Evolutionary conservation across 2,888 invertebrate genomes (phyloP).

Genomic region (Xestoiulus laeticollis): DNA sequence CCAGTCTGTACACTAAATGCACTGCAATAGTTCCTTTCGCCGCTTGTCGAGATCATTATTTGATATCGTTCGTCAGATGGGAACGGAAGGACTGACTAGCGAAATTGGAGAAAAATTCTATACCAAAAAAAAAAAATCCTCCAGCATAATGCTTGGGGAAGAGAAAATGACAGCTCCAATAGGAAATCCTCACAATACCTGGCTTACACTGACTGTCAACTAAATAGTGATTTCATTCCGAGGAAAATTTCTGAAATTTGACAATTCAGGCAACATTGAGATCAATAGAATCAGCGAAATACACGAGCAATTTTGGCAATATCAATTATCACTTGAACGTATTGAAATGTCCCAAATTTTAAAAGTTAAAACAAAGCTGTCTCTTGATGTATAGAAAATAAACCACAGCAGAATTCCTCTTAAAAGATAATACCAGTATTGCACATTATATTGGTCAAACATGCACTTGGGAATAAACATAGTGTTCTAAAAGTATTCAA

Average conservation of each 20-base stretch:
- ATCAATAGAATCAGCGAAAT: no score
- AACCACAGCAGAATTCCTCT: no score
- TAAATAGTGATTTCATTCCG: not conserved
- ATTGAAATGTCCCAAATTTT: no score
- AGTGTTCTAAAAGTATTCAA: no score
- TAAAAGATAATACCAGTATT: no score
- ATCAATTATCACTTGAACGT: no score
- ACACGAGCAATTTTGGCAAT: no score
- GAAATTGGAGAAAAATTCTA: conserved; percentile 26
- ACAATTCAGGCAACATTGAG: not conserved
- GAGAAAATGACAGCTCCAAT: conserved; percentile 19
- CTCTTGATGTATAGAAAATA: no score
- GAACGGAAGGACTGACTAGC: conserved; percentile 19
- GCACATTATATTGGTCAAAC: no score
- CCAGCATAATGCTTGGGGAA: not conserved
- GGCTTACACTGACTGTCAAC: not conserved
- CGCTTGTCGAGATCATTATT: not conserved
- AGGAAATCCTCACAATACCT: conserved; percentile 17
- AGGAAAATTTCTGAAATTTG: not conserved
- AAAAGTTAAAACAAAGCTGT: no score
- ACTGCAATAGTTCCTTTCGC: conserved; percentile 26
- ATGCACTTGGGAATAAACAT: no score
- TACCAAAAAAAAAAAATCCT: not conserved
- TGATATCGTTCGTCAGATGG: conserved; percentile 19
- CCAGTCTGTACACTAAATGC: conserved; percentile 12